A percentile compares a stretch with the other conserved stretches of the same genome.
Conservation (phyloP, 92 coral and sea anemone species). For the Porites rus region DNA sequence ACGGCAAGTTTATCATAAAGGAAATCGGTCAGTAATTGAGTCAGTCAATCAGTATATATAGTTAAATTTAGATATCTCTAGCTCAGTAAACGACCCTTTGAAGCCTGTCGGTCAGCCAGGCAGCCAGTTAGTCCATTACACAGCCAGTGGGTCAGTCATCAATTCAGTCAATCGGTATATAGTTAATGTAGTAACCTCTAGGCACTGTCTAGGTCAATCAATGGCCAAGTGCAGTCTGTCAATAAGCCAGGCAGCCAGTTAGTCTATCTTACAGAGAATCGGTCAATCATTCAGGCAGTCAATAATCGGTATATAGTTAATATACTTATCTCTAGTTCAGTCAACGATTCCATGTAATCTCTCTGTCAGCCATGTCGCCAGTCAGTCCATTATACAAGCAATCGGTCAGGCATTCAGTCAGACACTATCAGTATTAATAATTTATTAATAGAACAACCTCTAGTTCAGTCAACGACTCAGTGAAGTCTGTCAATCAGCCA, state of each 20-base stretch:
- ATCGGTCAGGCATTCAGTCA: not conserved
- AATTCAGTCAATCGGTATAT: not conserved
- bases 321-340: constrained; percentile 8
- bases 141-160: not conserved
- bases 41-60: too few species aligned
- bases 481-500: not conserved
- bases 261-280: not conserved
- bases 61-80: too few species aligned
- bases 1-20: too few species aligned
- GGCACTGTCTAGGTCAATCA: not conserved
- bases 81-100: too few species aligned
- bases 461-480: too few species aligned
- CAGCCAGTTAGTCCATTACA: not conserved
- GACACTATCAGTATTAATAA: too few species aligned
- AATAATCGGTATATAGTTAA: constrained; percentile 2
- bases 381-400: not conserved
- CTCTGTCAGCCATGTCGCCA: not conserved
- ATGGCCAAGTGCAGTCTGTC: not conserved
- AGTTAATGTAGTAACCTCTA: not conserved
- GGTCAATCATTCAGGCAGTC: not conserved
- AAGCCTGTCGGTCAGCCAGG: not conserved
- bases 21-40: too few species aligned
- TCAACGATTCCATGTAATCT: not conserved
- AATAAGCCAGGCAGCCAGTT: not conserved
- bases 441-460: not conserved